Base-by-base conservation (phyloP, 2,888 invertebrate genomes). In the Bedellia somnulentella region DNA sequence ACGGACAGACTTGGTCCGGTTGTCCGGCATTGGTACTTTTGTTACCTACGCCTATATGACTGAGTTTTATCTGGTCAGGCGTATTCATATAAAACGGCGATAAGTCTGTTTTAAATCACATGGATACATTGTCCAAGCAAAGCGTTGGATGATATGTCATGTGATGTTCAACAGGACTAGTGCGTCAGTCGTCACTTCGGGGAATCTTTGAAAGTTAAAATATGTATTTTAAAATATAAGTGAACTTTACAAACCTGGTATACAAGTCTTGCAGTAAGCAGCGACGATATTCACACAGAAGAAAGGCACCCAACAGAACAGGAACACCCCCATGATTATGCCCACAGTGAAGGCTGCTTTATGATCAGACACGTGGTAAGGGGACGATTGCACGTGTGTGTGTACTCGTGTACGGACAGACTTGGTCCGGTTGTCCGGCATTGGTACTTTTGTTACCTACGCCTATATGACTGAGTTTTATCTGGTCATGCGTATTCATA, bases 321-420 rank as follows among this genome's bases (percentile, higher is more conserved):
- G 85, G 64, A 98, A 90, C 8, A 95, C 93, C n/a, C 96, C 96
- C 94, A 98, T 97, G 45, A 99, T 98, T 40, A 99, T 91, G 32
- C 98, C 98, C 18, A 99, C 90, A 0, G 98, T 98, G 40, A 98
- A 86, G 31, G 98, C 96, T 0, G 98, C 98, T 64, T 99, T 99
- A 66, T 97, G 96, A 58, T 98, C 98, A 32, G 93, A 93, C 39
- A 93, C 92, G 68, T 93, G 91, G 67, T 92, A 91, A 15, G 91
- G 89, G 0, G 86, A 86, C 34, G 85, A 86, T 47, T 86, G 86
- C 2, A 76, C 77, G 47, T 77, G 77, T 0, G 77, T 77, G 38
- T 76, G 76, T 2, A 77, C 76, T 0, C 75, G 51, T 0, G 79
- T 80, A 25, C 82, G 77, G 44, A 81, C 81, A 26, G 81, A 81